Base-by-base conservation (phyloP, 1,140 invertebrate genomes). In the Chlorops oryzae region DNA sequence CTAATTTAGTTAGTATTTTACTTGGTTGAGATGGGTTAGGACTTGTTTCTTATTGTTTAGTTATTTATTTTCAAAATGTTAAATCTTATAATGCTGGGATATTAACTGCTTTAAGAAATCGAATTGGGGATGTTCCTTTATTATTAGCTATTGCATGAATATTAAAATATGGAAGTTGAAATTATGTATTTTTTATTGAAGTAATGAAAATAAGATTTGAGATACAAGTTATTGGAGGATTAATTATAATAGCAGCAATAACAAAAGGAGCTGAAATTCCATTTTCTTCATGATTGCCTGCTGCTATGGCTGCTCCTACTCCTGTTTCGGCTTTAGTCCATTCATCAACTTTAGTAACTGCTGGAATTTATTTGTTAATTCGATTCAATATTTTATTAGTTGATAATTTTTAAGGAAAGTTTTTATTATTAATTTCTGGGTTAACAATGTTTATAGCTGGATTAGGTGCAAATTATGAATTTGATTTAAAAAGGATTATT, bases 211-310 rank as follows among this genome's bases (percentile, higher is more conserved):
- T 58, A 59, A 60, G 73, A 62, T 61, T 45, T 61, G 63, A 59
- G 56, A 74, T 74, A 63, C 54, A 61, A 56, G 52, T 77, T 55
- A 64, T 79, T 73, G 61, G 73, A 7, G 47, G 62, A 48, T 64
- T 80, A 64, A 61, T 81, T 43, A 60, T 75, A 56, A 63, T 81
- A 58, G 77, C 77, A 3, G 67, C 75, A 42, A 77, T 85, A 72
- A 86, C 84, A 56, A 87, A 87, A 73, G 86, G 82, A 57, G 83
- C 83, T 62, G 81, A 86, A 74, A 77, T 85, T 76, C 81, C 82
- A 42, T 87, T 87, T 80, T 82, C 79, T 59, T 74, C 77, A 32
- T 74, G 84, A 64, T 67, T 87, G 25, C 84, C 84, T 0, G 77
- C 77, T 5, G 83, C 83, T 23, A 86, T 86, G 83, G 71, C 81